A percentile compares a stretch with the other conserved stretches of the same genome.
Evolutionary conservation across 1,140 invertebrate species (phyloP).

Genomic region (Heliothis subflexa): DNA sequence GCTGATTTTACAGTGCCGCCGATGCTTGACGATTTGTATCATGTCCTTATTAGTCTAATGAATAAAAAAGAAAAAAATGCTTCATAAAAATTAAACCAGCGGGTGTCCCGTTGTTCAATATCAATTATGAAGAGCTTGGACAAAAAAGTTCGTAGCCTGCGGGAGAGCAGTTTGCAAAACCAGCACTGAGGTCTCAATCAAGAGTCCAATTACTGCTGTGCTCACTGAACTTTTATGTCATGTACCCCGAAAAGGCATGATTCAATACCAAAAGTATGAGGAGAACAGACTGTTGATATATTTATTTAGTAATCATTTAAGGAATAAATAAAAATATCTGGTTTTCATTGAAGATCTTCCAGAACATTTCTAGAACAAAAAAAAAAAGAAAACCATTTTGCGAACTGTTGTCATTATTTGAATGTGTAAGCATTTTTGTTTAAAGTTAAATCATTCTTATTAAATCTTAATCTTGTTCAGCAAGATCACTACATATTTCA

Average conservation of each 20-base stretch:
- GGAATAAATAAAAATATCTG: too few relatives aligned
- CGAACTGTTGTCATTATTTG: too few relatives aligned
- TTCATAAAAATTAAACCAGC: conserved; percentile 7
- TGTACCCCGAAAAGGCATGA: background rate
- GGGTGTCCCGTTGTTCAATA: conserved; percentile 17
- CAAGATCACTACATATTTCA: too few relatives aligned
- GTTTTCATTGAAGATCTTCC: too few relatives aligned
- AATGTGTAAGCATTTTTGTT: too few relatives aligned
- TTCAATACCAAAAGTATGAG: background rate
- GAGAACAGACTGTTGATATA: background rate
- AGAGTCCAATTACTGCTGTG: conserved; percentile 29
- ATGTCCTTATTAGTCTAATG: background rate
- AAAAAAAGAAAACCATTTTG: too few relatives aligned
- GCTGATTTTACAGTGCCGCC: conserved; percentile 36
- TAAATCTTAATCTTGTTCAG: too few relatives aligned
- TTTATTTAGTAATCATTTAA: background rate
- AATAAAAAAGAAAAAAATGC: background rate
- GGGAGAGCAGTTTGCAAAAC: conserved; percentile 50
- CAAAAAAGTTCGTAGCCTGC: conserved; percentile 51
- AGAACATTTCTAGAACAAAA: too few relatives aligned
- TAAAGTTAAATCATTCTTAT: too few relatives aligned
- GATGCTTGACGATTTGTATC: conserved; percentile 7
- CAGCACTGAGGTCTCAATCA: conserved; percentile 58
- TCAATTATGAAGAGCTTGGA: conserved; percentile 27
- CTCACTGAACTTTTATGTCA: conserved; percentile 23